A percentile compares a stretch with the other conserved stretches of the same genome.
Conservation (phyloP, 64 coral and sea anemone genomes). For the Platygyra sinensis region DNA sequence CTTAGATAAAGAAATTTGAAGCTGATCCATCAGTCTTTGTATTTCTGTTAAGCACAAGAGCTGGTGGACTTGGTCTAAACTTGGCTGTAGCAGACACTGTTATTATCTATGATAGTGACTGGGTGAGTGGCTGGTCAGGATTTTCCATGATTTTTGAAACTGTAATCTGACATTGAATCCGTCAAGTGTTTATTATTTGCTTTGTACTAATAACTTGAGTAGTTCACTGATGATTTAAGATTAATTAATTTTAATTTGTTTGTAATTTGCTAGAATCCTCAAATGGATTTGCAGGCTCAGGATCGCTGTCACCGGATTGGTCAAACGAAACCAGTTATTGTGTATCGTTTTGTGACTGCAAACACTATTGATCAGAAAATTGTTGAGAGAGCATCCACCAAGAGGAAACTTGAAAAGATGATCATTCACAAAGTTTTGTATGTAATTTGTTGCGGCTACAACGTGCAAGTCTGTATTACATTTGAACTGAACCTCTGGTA, state of each 20-base stretch:
- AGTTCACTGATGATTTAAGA: too few species aligned
- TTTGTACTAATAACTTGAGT: too few species aligned
- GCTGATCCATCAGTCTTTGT: conserved; percentile 65
- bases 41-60: conserved; percentile 91
- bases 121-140: conserved; percentile 56
- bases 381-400: conserved; percentile 83
- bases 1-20: conserved; percentile 82
- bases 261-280: conserved; percentile 77
- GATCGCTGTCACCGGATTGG: conserved; percentile 97
- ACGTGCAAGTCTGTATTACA: background rate
- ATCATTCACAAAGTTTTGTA: conserved; percentile 93
- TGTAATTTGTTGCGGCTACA: background rate
- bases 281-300: conserved; percentile 92
- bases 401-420: conserved; percentile 95
- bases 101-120: conserved; percentile 97
- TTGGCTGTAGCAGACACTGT: conserved; percentile 90
- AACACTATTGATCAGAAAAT: conserved; percentile 97
- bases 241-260: background rate
- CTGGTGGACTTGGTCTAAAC: conserved; percentile 97
- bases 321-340: conserved; percentile 95
- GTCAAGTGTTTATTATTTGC: too few species aligned
- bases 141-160: background rate
- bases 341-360: conserved; percentile 91
- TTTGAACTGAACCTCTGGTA: background rate
- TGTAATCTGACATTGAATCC: too few species aligned